Evolutionary conservation across 2,113 vertebrate species (phyloP).

Genomic region (Columba livia): DNA sequence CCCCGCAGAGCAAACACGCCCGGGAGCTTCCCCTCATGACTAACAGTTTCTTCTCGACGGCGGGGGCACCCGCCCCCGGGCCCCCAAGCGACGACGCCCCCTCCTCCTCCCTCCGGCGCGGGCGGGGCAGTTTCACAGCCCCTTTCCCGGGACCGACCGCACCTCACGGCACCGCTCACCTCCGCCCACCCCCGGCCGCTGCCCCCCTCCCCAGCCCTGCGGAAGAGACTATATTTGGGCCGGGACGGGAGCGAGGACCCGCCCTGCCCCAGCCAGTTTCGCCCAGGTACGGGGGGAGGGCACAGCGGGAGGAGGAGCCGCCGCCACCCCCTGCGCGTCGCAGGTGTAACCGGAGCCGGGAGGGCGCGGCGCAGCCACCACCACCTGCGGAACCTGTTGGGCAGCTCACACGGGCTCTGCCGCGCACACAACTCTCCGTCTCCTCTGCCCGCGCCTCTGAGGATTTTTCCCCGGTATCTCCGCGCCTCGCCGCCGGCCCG

Average conservation of each 20-base stretch:
- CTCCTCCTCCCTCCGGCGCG: not conserved
- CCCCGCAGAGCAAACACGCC: not conserved
- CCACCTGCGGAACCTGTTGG: slow-evolving; percentile 59
- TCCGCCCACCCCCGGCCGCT: fast-evolving
- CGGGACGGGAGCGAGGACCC: fast-evolving
- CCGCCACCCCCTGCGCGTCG: not conserved
- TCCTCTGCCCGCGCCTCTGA: fast-evolving
- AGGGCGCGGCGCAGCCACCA: slow-evolving; percentile 3
- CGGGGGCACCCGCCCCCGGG: not conserved
- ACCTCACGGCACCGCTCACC: not conserved
- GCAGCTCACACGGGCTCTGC: not conserved
- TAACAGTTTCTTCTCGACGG: not conserved
- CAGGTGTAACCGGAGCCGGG: slow-evolving; percentile 53
- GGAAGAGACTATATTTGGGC: not conserved
- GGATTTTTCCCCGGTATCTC: not conserved
- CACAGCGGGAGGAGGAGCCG: not conserved
- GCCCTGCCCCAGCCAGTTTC: slow-evolving; percentile 41
- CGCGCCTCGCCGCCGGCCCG: too few relatives aligned
- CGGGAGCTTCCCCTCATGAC: not conserved
- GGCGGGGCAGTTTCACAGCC: not conserved
- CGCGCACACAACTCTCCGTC: not conserved
- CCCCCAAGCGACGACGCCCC: not conserved
- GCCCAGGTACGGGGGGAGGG: not conserved
- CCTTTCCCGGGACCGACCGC: not conserved
- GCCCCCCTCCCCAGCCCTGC: too few relatives aligned